Conservation (phyloP, 2,797 vertebrate genomes). For the Falco novaeseelandiae region DNA sequence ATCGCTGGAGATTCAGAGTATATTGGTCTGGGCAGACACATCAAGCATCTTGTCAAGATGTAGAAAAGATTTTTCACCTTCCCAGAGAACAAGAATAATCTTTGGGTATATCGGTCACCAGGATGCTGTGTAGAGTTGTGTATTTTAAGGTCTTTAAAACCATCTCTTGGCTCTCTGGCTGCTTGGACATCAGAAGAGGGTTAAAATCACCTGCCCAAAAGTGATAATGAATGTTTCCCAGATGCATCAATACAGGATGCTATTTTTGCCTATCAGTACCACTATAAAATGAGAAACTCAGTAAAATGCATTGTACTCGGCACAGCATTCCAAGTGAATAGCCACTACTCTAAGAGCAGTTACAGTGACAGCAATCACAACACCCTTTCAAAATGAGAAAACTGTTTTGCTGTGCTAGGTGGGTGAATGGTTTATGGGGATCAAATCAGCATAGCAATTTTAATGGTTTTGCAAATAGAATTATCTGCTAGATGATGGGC, state of each 20-base stretch:
- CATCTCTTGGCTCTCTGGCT: neutral
- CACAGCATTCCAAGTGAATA: accelerated
- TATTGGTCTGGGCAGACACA: neutral
- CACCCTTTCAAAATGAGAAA: neutral
- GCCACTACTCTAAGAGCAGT: neutral
- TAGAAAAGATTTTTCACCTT: neutral
- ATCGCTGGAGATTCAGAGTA: neutral
- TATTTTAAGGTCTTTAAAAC: neutral
- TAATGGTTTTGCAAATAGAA: neutral
- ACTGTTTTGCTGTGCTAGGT: neutral
- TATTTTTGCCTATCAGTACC: neutral
- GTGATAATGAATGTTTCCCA: accelerated
- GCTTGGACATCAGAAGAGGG: neutral
- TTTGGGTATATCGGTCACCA: neutral
- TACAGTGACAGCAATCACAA: neutral
- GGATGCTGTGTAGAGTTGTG: neutral
- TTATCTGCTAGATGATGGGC: neutral
- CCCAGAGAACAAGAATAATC: neutral
- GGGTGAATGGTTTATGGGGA: neutral
- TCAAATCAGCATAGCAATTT: neutral
- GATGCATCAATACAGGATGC: neutral
- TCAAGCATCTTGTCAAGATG: neutral
- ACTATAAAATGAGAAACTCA: neutral
- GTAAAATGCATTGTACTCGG: neutral
- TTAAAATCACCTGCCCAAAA: neutral